phyloP scores from a whole-genome alignment of 2,113 vertebrate genomes.

The Anas platyrhynchos region DNA sequence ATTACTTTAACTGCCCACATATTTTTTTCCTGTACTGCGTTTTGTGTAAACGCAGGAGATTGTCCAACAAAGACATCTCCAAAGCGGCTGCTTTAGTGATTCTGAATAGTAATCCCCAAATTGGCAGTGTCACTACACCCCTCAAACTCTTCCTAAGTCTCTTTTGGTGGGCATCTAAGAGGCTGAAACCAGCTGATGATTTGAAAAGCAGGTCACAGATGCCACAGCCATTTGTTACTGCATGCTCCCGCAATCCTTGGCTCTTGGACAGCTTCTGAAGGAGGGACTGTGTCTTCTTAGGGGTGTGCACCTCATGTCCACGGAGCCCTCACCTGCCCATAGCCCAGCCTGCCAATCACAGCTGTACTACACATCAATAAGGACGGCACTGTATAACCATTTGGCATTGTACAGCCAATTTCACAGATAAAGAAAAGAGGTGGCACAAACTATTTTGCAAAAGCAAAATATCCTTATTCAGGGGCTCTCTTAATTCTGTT shows the following conservation, averaged over 20 bases:
- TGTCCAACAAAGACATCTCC: not conserved
- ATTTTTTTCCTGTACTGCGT: not conserved
- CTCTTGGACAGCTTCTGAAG: not conserved
- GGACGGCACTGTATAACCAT: not conserved
- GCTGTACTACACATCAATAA: not conserved
- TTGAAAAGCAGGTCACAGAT: not conserved
- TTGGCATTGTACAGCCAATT: not conserved
- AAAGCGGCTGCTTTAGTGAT: not conserved
- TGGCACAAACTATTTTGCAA: not conserved
- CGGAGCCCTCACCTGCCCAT: not conserved
- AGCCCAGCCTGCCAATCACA: not conserved
- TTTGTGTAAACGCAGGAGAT: not conserved
- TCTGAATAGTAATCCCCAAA: not conserved
- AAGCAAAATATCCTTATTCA: not conserved
- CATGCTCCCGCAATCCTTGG: not conserved
- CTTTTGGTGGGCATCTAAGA: not conserved
- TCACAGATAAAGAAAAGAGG: not conserved
- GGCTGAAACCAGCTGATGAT: not conserved
- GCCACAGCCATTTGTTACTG: not conserved
- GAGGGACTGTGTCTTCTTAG: not conserved
- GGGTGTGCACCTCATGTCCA: not conserved
- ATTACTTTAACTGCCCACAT: not conserved
- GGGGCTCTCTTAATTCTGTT: not conserved
- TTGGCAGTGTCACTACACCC: not conserved
- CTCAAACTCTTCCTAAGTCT: not conserved